These are phyloP conservation scores for Trematocara macrostoma DNA, from an alignment of 2,113 vertebrate species.

Conservation along the genomic window DNA sequence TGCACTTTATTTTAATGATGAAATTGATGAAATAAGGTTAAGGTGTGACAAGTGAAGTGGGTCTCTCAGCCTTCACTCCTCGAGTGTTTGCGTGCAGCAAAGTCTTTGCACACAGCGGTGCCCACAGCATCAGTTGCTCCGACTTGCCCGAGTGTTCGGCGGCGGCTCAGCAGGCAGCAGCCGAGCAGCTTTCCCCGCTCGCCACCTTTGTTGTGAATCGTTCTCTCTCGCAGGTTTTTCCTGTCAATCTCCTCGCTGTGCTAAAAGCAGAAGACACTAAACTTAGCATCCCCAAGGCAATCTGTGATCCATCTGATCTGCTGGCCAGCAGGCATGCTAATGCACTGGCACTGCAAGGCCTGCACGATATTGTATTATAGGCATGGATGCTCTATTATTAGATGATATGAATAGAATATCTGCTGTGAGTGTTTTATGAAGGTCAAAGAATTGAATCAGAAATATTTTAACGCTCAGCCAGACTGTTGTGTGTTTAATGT, in stretches of 20 bases:
- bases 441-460: constrained; percentile 20
- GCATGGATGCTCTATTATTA: constrained; percentile 22
- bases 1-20: not conserved
- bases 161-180: not conserved
- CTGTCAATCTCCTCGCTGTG: constrained; percentile 8
- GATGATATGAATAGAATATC: constrained; percentile 14
- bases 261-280: constrained; percentile 26
- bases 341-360: not conserved
- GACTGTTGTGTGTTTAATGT: constrained; percentile 8
- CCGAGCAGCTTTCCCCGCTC: not conserved
- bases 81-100: not conserved
- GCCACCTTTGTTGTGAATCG: constrained; percentile 4
- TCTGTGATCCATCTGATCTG: constrained; percentile 29
- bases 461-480: not conserved
- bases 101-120: not conserved
- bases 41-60: not conserved
- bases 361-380: constrained; percentile 1
- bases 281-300: constrained; percentile 14
- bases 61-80: not conserved
- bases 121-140: not conserved
- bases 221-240: not conserved
- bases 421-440: constrained; percentile 21
- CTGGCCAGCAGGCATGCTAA: constrained; percentile 16
- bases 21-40: not conserved
- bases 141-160: not conserved